A percentile compares a stretch with the other conserved stretches of the same genome.
Evolutionary conservation across 2,113 vertebrate species (phyloP).

Genomic region (Zosterops hypoxanthus): DNA sequence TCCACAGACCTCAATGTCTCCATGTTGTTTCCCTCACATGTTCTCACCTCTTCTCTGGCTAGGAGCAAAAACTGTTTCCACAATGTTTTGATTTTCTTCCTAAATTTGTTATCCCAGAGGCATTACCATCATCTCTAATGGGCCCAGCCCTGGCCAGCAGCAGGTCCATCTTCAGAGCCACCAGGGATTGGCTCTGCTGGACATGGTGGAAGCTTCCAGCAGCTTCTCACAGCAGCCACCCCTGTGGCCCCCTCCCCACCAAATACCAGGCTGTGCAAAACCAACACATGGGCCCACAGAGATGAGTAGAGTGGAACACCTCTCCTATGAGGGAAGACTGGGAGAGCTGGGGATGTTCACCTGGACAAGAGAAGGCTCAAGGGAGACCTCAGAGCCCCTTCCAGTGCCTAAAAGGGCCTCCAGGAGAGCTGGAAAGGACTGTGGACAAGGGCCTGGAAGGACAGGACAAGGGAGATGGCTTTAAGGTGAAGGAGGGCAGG

Average conservation of each 20-base stretch:
- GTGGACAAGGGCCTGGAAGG: fast-evolving
- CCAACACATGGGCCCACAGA: background rate
- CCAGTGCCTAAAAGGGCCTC: background rate
- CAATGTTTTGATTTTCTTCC: no score
- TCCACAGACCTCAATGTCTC: background rate
- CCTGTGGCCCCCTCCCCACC: background rate
- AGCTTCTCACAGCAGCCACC: background rate
- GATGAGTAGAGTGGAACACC: background rate
- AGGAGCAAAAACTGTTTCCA: no score
- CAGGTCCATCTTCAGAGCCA: background rate
- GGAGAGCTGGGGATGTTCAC: background rate
- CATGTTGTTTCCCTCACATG: background rate
- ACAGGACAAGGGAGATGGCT: background rate
- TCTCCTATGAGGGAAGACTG: background rate
- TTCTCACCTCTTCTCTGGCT: background rate
- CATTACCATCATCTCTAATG: fast-evolving
- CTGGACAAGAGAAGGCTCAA: background rate
- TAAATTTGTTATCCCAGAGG: no score
- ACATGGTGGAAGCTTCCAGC: background rate
- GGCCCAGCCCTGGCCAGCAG: background rate
- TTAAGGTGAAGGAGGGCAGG: background rate
- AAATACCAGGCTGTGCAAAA: no score
- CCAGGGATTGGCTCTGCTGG: background rate
- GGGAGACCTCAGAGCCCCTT: background rate
- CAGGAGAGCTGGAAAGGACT: background rate